Base-by-base conservation (phyloP, 1,140 invertebrate genomes). In the Papilio polytes region DNA sequence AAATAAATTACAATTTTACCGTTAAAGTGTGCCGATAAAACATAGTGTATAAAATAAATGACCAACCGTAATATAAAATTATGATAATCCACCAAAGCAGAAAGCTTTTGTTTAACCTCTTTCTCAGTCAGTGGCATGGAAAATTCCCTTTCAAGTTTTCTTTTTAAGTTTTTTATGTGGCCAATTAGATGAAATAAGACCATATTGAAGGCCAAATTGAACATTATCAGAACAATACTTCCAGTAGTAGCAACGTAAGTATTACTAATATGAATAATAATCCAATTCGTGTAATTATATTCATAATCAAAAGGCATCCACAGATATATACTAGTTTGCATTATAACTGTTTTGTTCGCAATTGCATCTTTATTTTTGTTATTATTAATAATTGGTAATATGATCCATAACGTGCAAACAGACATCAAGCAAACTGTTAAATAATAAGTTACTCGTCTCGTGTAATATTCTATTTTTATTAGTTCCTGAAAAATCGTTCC, bases 291-390 rank as follows among this genome's bases (percentile, higher is more conserved):
- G 26, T 81, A 85, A 73, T 88, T 85, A 56, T 89, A 87, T 20
- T 82, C 82, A 8, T 90, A 89, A 48, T 90, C 90, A 31, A 88
- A 85, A 12, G 89, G 90, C 80, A 85, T 81, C 85, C 85, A 87
- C n/a, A 89, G 41, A 18, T 88, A 91, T 4, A 91, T 31, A 46
- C 85, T 88, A 0, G 86, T 88, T 56, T 89, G 85, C 12, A 90
- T 76, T 63, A 79, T 46, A 10, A 79, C 79, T 1, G 87, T 85
- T 41, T 80, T 83, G 44, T 91, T 90, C 0, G 41, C 41, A 18
- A 91, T 83, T 9, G 74, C 22, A 44, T 91, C 86, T 70, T 81
- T 86, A 36, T 91, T 86, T 0, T 72, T 80, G 0, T 86, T 84
- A 59, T 91, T 91, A 20, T 89, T 85, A 0, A 86, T 10, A 2